Evolutionary conservation across 2,113 vertebrate species (phyloP), one percentile per base, ranked within the genome.

Genomic region (Malurus melanocephalus): DNA sequence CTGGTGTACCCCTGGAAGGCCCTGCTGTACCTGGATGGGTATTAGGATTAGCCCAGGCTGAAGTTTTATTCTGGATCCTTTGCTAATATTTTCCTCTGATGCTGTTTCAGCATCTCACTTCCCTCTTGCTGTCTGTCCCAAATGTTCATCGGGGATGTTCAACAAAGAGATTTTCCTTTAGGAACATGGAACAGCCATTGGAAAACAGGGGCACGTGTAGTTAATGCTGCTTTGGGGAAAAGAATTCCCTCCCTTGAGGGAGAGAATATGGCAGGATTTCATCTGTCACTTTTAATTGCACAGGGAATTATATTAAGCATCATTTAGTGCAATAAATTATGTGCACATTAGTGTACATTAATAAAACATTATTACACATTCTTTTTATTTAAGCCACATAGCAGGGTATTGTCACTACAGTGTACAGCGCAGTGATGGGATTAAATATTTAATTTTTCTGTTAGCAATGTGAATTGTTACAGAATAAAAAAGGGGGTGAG

Each of bases 141-240:
- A 56, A 32, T 0, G 9, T 43, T 22, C 49, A 66, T n/a, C 21
- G 2, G 51, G 21, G 62, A 11, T 2, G 1, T 40, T 35, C 43
- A 45, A 33, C n/a, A 64, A 40, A 59, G 40, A 62, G 32, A 38
- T 66, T 76, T 82, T 68, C 28, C 51, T 77, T 38, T 6, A 35
- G 30, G 22, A 40, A 1, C 1, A 0, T 10, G 11, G 16, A 66
- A 8, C 5, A 46, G 42, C 43, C 66, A 7, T 3, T 43, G 57
- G n/a, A 49, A 22, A 79, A 26, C 38, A 10, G 1, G 0, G 20
- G 1, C 2, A 3, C 0, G 0, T 1, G 5, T 4, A 22, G 43
- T 27, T 69, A 69, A 23, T 49, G 27, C 59, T 69, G 0, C 59
- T 55, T 61, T 45, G 32, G 16, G 42, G 55, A 5, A 79, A 85